Evolutionary conservation across 2,888 invertebrate species (phyloP).

Genomic region (Antheraea assamensis): DNA sequence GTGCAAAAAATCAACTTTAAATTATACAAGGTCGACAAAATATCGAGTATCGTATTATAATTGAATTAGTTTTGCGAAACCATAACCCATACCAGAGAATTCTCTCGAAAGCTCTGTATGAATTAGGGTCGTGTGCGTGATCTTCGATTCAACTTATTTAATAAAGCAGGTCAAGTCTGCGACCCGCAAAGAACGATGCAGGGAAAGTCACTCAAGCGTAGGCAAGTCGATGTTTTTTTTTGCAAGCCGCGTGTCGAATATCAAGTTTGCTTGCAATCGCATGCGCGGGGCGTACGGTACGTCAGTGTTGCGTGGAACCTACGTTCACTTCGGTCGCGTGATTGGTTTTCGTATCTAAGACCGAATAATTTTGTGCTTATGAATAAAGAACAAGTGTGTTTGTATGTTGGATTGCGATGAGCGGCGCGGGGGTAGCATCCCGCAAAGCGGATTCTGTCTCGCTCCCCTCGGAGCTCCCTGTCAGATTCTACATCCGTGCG

Average conservation of each 20-base stretch:
- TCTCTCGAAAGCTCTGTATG: constrained; percentile 34
- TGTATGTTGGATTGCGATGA: constrained; percentile 60
- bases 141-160: constrained; percentile 30
- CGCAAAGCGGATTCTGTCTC: constrained; percentile 56
- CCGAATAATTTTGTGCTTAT: constrained; percentile 53
- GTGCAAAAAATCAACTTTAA: neutral
- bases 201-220: constrained; percentile 72
- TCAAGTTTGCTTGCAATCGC: constrained; percentile 65
- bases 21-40: neutral
- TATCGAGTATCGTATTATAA: neutral
- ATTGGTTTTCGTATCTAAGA: constrained; percentile 60
- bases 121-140: constrained; percentile 3
- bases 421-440: constrained; percentile 70
- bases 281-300: constrained; percentile 66
- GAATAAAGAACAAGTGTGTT: constrained; percentile 59
- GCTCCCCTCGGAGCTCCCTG: constrained; percentile 64
- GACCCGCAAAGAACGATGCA: constrained; percentile 48
- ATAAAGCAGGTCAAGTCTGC: constrained; percentile 74
- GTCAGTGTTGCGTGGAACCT: constrained; percentile 74
- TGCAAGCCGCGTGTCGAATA: constrained; percentile 55
- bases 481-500: constrained; percentile 81
- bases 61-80: neutral
- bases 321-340: constrained; percentile 81
- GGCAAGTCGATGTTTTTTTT: constrained; percentile 67
- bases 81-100: constrained; percentile 1